A percentile compares a stretch with the other conserved stretches of the same genome.
Conservation (phyloP, 1,140 invertebrate species). For the Hycleus phaleratus region DNA sequence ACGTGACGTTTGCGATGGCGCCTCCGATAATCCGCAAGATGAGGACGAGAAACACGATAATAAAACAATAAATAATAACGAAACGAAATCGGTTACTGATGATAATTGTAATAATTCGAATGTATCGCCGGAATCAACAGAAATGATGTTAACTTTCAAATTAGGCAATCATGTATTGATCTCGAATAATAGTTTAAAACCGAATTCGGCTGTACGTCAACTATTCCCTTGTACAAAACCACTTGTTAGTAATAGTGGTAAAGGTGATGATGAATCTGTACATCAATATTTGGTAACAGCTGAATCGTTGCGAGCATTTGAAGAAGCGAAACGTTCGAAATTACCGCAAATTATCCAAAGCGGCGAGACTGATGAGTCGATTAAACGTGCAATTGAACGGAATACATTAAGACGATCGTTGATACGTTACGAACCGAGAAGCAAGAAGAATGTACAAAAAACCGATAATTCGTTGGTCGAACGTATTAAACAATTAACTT, state of each 20-base stretch:
- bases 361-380: slow-evolving; percentile 48
- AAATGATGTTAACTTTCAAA: slow-evolving; percentile 52
- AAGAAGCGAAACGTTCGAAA: slow-evolving; percentile 54
- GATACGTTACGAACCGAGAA: slow-evolving; percentile 51
- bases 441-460: slow-evolving; percentile 46
- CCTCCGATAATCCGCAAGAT: slow-evolving; percentile 24
- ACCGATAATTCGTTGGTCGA: slow-evolving; percentile 65
- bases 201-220: slow-evolving; percentile 66
- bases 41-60: slow-evolving; percentile 9
- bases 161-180: slow-evolving; percentile 49
- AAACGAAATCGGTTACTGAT: slow-evolving; percentile 3
- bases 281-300: slow-evolving; percentile 53
- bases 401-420: slow-evolving; percentile 62
- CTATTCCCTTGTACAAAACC: slow-evolving; percentile 51
- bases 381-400: slow-evolving; percentile 60
- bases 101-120: slow-evolving; percentile 4
- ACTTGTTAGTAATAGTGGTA: slow-evolving; percentile 7
- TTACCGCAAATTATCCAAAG: slow-evolving; percentile 42
- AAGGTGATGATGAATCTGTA: slow-evolving; percentile 30
- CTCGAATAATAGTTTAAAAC: slow-evolving; percentile 53
- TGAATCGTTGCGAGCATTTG: slow-evolving; percentile 56
- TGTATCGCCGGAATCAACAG: slow-evolving; percentile 39
- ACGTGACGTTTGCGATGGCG: slow-evolving; percentile 30
- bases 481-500: slow-evolving; percentile 70
- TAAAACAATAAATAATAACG: not conserved